Evolutionary conservation across 2,113 vertebrate genomes (phyloP), one percentile per base, ranked within the genome.

Genomic region (Apodemus speciosus): DNA sequence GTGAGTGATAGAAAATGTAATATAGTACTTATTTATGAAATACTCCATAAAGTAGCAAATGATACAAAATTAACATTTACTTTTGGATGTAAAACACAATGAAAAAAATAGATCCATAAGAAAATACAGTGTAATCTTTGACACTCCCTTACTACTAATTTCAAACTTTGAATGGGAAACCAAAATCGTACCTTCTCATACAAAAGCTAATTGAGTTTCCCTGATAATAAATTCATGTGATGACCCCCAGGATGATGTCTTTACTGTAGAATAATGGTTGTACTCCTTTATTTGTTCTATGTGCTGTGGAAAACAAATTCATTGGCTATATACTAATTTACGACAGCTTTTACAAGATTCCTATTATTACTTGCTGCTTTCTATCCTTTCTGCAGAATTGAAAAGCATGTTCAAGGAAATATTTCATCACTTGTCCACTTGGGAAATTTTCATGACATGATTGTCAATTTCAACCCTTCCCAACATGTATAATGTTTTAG

Each of bases 401-500:
- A 77, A 11, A 89, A 62, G 0, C 8, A 32, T 49, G 3, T n/a
- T 76, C 23, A 75, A 5, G 16, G 14, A 69, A 58, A 64, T 4
- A 81, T n/a, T 53, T 20, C 9, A n/a, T 46, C 35, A 64, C 16
- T 56, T 15, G 75, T 49, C 4, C 5, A 10, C 62, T 38, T 11
- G 51, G n/a, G 66, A 81, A 38, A 38, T 60, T 23, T 13, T 51
- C 3, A 68, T 14, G 20, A 46, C 32, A 0, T 7, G 3, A 69
- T n/a, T 14, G 15, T 86, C 0, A 49, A 11, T 27, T 72, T 72
- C 1, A 87, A 38, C 11, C 58, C 13, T 40, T 38, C 20, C 6
- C 14, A 11, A 9, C 13, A 5, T 49, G 23, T 66, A 71, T 30
- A 4, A 8, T 0, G 0, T 76, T 64, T 10, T 1, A 11, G 27